Evolutionary conservation across 2,888 invertebrate genomes (phyloP).

Genomic region (Carcina quercana): DNA sequence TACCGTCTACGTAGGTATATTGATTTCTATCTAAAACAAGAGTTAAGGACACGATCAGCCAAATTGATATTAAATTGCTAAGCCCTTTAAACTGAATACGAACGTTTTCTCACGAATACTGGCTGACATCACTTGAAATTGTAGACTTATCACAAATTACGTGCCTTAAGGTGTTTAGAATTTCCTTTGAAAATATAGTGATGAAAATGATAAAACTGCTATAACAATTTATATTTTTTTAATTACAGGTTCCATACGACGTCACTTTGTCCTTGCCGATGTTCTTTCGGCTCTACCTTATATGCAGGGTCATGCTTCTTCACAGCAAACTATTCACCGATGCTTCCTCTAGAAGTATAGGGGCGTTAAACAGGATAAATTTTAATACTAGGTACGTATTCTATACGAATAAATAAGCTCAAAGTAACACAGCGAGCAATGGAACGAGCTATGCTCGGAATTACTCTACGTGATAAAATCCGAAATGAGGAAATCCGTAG

Average conservation of each 20-base stretch:
- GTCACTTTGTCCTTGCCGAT: conserved; percentile 98
- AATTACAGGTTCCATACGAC: conserved; percentile 89
- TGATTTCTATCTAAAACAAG: too few species aligned
- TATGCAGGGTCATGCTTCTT: conserved; percentile 99
- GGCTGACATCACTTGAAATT: conserved; percentile 31
- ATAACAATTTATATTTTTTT: conserved; percentile 11
- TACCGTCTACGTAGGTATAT: too few species aligned
- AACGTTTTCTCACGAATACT: not conserved
- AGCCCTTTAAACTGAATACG: too few species aligned
- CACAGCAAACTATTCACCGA: conserved; percentile 99
- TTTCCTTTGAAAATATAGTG: not conserved
- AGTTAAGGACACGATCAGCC: too few species aligned
- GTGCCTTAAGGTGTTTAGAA: conserved; percentile 21
- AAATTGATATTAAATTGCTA: too few species aligned
- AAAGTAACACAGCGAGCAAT: too few species aligned
- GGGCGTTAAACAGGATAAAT: conserved; percentile 98
- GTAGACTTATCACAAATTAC: conserved; percentile 5
- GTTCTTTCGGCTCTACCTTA: conserved; percentile 99
- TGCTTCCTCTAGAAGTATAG: conserved; percentile 98
- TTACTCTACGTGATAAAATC: too few species aligned
- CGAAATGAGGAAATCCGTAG: too few species aligned
- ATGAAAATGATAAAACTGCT: not conserved
- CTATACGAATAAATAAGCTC: too few species aligned
- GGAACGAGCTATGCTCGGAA: too few species aligned
- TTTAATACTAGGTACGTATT: conserved; percentile 93